Evolutionary conservation across 2,113 vertebrate genomes (phyloP).

Genomic region (Ageneiosus marmoratus): DNA sequence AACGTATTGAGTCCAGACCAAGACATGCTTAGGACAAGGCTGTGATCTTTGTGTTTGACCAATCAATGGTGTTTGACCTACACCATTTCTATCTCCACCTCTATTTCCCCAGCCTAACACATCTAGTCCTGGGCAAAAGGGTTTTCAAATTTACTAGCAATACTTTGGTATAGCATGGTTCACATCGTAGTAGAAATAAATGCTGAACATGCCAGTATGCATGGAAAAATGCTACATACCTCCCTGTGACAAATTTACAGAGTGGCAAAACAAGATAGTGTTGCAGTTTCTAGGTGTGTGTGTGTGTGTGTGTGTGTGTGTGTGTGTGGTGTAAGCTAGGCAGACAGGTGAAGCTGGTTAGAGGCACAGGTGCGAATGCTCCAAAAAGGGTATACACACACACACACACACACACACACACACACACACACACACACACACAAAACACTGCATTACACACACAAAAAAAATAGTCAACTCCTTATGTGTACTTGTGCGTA

Average conservation of each 20-base stretch:
- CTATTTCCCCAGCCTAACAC: neutral
- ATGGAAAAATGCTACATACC: neutral
- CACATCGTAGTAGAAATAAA: neutral
- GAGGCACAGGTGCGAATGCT: constrained; percentile 64
- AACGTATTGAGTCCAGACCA: neutral
- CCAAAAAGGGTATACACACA: constrained; percentile 58
- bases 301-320: constrained; percentile 44
- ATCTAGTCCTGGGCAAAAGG: neutral
- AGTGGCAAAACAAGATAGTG: constrained; percentile 52
- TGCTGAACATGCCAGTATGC: neutral
- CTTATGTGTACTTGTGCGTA: neutral
- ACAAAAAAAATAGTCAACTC: neutral
- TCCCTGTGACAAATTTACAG: neutral
- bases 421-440: too few relatives aligned
- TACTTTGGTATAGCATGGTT: neutral
- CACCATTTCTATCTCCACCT: neutral
- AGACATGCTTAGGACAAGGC: neutral
- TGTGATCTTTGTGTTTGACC: neutral
- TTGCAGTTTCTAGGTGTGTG: constrained; percentile 54
- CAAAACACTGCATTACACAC: too few relatives aligned
- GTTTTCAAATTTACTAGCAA: neutral
- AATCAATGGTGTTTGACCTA: neutral
- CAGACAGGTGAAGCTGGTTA: constrained; percentile 70
- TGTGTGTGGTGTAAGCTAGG: constrained; percentile 61
- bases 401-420: too few relatives aligned